Evolutionary conservation across 2,888 invertebrate genomes (phyloP), one percentile per base, ranked within the genome.

Genomic region (Hirtodrosophila confusa): DNA sequence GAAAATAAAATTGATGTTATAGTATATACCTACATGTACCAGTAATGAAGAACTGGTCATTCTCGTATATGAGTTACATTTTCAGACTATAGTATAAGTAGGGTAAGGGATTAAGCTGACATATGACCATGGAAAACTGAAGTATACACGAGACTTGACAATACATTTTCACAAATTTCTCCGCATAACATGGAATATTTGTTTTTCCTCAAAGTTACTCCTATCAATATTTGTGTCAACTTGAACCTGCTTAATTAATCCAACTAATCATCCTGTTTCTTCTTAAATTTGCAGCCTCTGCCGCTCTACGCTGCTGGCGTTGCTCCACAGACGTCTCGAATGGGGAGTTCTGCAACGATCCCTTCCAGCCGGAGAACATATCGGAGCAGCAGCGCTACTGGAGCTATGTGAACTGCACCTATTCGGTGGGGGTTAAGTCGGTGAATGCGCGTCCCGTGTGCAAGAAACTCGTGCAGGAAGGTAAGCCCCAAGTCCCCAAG

Each of bases 401-500:
- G 91, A 91, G 91, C 68, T 91, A 90, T 67, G 91, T 91, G 27
- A 91, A 92, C 68, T 92, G 92, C n/a, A 92, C 92, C 24, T 91
- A 92, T 36, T 89, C 92, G 17, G 92, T 93, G 75, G 92, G 92
- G 85, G 90, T 92, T 1, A 90, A 90, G 47, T 87, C 90, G 61
- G 88, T 88, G 55, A 91, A 91, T 71, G 93, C 93, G 0, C 93
- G 93, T 75, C 93, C 95, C 23, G 94, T 95, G 63, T 96, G 96
- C 92, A 94, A 95, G 89, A 96, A 96, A 90, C 93, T 94, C 73
- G 94, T 94, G 79, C 95, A 95, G 92, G 94, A 94, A 92, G 93
- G 96, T 96, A 92, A 94, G 93, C 92, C 8, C 5, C 24, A 27
- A 23, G 31, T 7, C 0, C 9, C 31, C 36, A 47, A 53, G 10